Evolutionary conservation across 2,888 invertebrate species (phyloP), one percentile per base, ranked within the genome.

Genomic region (Leptopilina syphax): DNA sequence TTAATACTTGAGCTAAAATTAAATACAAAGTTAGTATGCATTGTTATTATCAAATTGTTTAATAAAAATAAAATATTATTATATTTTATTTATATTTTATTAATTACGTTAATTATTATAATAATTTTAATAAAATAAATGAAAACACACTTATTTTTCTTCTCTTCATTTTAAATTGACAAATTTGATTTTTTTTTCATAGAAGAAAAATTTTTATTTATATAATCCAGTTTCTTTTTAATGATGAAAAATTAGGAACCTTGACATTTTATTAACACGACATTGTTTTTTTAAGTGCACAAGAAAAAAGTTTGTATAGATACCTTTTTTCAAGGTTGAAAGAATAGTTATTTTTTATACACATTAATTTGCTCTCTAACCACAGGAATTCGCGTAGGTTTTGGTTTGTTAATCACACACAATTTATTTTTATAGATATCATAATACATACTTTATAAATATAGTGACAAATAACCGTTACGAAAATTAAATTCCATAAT

Each of bases 381-480:
- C n/a, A n/a, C 73, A 73, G 13, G 73, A 73, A 73, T 73, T 73
- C 57, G 73, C 34, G 73, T 73, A 73, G 73, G 73, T 34, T 27
- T 44, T 27, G 34, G n/a, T 34, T 57, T 57, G 73, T 73, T 73
- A 73, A 73, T 73, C 70, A 27, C 60, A 27, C 60, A 18, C 18
- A 63, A 63, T 63, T 63, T 63, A 63, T 63, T 24, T 24, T 63
- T 9, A 44, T 44, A 44, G 44, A 44, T 44, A 44, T 44, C 44
- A 44, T 44, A 44, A 44, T 7, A 7, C 5, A 44, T 44, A 44
- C 44, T 18, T 18, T 63, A 18, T 63, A 63, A 9, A 47, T 47
- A 63, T 63, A 63, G 63, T 63, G 63, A 63, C 63, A 63, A 63
- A 63, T 63, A 50, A 13, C 68, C 50, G 24, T 68, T 68, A 50